A percentile compares a stretch with the other conserved stretches of the same genome.
phyloP scores from a whole-genome alignment of 2,797 vertebrate genomes.

The Chrysocyon brachyurus region DNA sequence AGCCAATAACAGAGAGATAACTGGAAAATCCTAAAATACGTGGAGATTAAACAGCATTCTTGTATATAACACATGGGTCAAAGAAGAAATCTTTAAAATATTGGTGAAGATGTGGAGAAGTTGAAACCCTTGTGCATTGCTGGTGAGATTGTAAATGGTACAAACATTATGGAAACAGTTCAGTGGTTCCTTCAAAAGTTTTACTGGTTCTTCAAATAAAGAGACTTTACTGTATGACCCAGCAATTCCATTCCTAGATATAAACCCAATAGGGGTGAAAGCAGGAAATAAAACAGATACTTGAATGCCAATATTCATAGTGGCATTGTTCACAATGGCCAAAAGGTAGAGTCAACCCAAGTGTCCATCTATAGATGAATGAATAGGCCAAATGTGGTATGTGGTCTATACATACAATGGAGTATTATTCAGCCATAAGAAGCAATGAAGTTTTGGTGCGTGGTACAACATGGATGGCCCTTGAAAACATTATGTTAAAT shows the following conservation, averaged over 20 bases:
- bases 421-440: neutral
- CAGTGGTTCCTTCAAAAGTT: neutral
- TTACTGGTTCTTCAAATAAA: neutral
- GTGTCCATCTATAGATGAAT: neutral
- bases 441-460: neutral
- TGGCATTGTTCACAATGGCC: neutral
- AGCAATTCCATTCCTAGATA: neutral
- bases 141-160: neutral
- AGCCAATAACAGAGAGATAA: neutral
- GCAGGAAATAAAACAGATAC: neutral
- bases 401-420: neutral
- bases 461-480: neutral
- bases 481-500: neutral
- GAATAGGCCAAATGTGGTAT: neutral
- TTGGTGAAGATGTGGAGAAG: neutral
- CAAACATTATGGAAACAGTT: neutral
- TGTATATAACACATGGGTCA: neutral
- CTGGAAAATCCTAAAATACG: neutral
- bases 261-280: neutral
- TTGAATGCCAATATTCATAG: neutral
- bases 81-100: neutral
- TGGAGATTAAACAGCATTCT: neutral
- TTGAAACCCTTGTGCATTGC: neutral
- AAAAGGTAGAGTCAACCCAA: neutral
- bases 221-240: neutral